These are phyloP conservation scores for Sibirionetta formosa DNA, from an alignment of 2,797 vertebrate species.

Conservation along the genomic window DNA sequence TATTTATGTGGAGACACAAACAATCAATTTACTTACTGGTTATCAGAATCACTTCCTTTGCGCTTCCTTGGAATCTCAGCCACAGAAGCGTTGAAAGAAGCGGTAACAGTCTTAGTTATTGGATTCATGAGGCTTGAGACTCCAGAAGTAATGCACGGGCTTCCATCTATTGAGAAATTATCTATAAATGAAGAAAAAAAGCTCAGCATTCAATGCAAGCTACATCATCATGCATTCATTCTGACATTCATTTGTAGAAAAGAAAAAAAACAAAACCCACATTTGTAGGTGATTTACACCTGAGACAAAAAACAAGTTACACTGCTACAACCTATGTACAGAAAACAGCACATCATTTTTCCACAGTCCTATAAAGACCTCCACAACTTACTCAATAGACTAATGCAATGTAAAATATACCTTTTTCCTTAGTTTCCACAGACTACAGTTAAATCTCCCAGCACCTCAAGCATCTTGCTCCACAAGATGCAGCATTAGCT, in stretches of 20 bases:
- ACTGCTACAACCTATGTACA: neutral
- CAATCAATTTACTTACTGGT: conserved; percentile 82
- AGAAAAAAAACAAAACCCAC: neutral
- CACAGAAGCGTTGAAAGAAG: conserved; percentile 69
- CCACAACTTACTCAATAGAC: neutral
- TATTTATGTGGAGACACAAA: neutral
- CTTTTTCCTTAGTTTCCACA: neutral
- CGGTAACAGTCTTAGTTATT: neutral
- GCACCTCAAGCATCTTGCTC: neutral
- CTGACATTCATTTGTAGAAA: neutral
- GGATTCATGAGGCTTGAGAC: conserved; percentile 51
- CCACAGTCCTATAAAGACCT: neutral
- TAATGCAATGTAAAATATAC: neutral
- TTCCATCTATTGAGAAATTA: conserved; percentile 38
- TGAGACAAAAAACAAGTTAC: neutral
- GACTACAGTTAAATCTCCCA: neutral
- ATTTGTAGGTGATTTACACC: no score
- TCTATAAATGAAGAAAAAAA: neutral
- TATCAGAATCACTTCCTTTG: conserved; percentile 90
- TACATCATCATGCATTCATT: fast-evolving
- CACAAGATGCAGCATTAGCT: neutral
- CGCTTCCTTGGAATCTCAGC: conserved; percentile 90
- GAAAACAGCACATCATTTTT: neutral
- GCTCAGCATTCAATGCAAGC: neutral
- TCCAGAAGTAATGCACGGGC: neutral